Conservation (phyloP, 2,113 vertebrate genomes). For the Coryphaenoides rupestris region DNA sequence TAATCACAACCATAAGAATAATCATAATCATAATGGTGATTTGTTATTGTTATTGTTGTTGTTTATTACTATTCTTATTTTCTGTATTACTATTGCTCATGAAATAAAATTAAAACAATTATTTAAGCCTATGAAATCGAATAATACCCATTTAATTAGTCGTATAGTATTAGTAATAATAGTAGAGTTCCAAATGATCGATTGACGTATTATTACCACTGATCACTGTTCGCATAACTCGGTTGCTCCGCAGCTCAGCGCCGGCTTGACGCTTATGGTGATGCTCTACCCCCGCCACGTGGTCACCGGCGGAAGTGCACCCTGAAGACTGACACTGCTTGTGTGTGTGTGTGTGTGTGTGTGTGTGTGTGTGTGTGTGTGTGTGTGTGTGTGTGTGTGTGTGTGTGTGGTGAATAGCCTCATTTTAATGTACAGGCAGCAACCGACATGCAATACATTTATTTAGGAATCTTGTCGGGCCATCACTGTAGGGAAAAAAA, state of each 20-base stretch:
- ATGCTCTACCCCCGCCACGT: constrained; percentile 46
- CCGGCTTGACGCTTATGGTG: constrained; percentile 1
- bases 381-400: background rate
- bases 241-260: background rate
- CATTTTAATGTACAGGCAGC: too few species aligned
- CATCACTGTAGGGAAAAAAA: too few species aligned
- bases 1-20: too few species aligned
- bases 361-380: background rate
- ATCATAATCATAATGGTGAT: too few species aligned
- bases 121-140: background rate
- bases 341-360: background rate
- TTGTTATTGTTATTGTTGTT: background rate
- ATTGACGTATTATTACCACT: background rate
- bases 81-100: background rate
- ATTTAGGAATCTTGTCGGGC: too few species aligned
- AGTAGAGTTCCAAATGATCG: background rate
- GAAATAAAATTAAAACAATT: background rate
- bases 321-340: background rate
- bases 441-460: too few species aligned
- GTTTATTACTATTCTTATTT: background rate
- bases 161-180: too few species aligned
- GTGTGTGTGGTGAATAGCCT: too few species aligned
- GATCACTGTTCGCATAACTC: background rate
- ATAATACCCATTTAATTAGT: too few species aligned
- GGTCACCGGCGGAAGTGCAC: constrained; percentile 24